Evolutionary conservation across 1,140 invertebrate genomes (phyloP), one percentile per base, ranked within the genome.

Genomic region (Batillaria attramentaria): DNA sequence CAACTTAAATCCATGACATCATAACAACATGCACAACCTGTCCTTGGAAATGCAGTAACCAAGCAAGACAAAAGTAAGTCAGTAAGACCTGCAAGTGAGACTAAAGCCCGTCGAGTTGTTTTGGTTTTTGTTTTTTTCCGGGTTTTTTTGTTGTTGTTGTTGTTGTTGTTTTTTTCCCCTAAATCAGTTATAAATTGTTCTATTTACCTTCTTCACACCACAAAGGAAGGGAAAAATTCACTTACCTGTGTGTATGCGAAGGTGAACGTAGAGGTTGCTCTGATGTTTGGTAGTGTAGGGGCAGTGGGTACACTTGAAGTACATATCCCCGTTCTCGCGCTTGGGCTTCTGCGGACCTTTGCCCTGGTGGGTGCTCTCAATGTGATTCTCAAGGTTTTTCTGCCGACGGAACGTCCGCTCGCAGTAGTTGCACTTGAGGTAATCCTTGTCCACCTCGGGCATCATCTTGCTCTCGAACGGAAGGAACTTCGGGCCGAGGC

Each of bases 211-310:
- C n/a, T n/a, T n/a, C n/a, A n/a, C n/a, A n/a, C n/a, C n/a, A n/a
- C n/a, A n/a, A n/a, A n/a, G 46, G 46, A 50, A 24, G 46, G 24
- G 24, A 50, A 37, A 24, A 33, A 60, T 8, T 16, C 0, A 84
- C 84, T 83, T 68, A 90, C 89, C 89, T 66, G 89, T 90, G 77
- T 90, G 89, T 18, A 89, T 90, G 50, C 89, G 77, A 16, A 89
- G 84, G 81, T 90, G 89, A 3, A 90, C 89, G 79, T 89, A 90
- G 68, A 90, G 81, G 70, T 90, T 90, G 80, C 89, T 90, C 78
- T 90, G 89, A 65, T 90, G 89, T 76, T 90, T 90, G 37, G 89
- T 90, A 28, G 89, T 89, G 79, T 90, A 90, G 2, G 87, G 86
- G 82, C 89, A 90, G 79, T 89, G 88, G 24, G 88, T 88, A 73